phyloP scores from a whole-genome alignment of 1,140 invertebrate species.

The Lethocerus indicus region DNA sequence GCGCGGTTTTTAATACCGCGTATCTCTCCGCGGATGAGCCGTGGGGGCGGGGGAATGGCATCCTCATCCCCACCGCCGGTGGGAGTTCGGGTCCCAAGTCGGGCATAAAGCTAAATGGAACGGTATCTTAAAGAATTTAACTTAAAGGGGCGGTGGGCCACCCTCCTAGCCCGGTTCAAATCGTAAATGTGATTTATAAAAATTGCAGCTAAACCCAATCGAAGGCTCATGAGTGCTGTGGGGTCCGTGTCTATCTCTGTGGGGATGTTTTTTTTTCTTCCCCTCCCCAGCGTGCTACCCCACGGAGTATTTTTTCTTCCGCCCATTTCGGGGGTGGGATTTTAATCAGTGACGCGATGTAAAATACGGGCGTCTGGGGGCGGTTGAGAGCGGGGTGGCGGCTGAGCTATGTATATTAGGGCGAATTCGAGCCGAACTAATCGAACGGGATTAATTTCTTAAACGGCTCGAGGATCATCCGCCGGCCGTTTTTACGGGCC shows the following conservation, averaged over 20 bases:
- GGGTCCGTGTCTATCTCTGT: too few species aligned
- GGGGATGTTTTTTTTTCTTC: conserved; percentile 8
- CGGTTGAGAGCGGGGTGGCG: too few species aligned
- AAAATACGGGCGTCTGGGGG: conserved; percentile 6
- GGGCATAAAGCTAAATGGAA: conserved; percentile 17
- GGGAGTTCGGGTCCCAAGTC: conserved; percentile 8
- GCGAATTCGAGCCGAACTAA: not conserved
- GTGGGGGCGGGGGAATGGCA: too few species aligned
- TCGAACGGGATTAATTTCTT: conserved; percentile 14
- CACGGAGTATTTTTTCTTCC: conserved; percentile 4
- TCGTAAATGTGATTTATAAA: conserved; percentile 21
- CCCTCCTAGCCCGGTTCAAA: conserved; percentile 5
- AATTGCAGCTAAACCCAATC: conserved; percentile 17
- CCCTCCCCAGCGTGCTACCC: not conserved
- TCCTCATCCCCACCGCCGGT: not conserved
- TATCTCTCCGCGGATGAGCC: too few species aligned
- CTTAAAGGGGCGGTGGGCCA: too few species aligned
- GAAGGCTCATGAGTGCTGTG: conserved; percentile 14
- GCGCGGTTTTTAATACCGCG: too few species aligned
- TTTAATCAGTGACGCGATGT: conserved; percentile 16
- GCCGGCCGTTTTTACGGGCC: too few species aligned
- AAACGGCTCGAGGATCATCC: too few species aligned
- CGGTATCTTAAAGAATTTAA: conserved; percentile 19
- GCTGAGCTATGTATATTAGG: not conserved
- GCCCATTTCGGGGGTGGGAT: conserved; percentile 2